Percentiles rank a stretch among this genome's conserved stretches.
phyloP scores from a whole-genome alignment of 1,140 invertebrate genomes.

The Thereuonema tuberculata region DNA sequence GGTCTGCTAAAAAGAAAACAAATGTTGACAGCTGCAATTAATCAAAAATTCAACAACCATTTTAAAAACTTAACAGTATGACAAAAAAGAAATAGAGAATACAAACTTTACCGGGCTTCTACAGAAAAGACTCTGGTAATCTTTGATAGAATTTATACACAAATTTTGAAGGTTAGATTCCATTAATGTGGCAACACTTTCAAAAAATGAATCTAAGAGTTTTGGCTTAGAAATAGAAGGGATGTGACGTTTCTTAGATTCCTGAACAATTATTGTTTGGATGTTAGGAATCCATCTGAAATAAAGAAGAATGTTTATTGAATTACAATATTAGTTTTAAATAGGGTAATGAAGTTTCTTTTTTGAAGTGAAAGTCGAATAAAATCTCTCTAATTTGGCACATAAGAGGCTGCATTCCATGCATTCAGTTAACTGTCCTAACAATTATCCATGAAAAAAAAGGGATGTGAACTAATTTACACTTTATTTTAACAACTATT shows the following conservation, averaged over 20 bases:
- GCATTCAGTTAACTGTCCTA: too few relatives aligned
- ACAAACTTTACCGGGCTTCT: constrained; percentile 49
- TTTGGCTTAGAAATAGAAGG: constrained; percentile 48
- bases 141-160: constrained; percentile 60
- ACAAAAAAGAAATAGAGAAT: background rate
- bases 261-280: constrained; percentile 44
- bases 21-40: too few relatives aligned
- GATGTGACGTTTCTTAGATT: constrained; percentile 55
- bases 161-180: constrained; percentile 64
- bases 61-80: too few relatives aligned
- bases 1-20: too few relatives aligned
- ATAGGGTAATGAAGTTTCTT: too few relatives aligned
- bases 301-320: background rate
- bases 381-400: too few relatives aligned
- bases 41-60: too few relatives aligned
- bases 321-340: background rate
- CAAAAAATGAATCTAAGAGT: constrained; percentile 59
- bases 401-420: too few relatives aligned
- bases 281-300: constrained; percentile 44
- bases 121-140: constrained; percentile 59
- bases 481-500: too few relatives aligned
- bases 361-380: too few relatives aligned
- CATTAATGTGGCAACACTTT: constrained; percentile 72
- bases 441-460: too few relatives aligned
- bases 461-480: too few relatives aligned